phyloP scores from a whole-genome alignment of 2,888 invertebrate species.

The Protula sp. region DNA sequence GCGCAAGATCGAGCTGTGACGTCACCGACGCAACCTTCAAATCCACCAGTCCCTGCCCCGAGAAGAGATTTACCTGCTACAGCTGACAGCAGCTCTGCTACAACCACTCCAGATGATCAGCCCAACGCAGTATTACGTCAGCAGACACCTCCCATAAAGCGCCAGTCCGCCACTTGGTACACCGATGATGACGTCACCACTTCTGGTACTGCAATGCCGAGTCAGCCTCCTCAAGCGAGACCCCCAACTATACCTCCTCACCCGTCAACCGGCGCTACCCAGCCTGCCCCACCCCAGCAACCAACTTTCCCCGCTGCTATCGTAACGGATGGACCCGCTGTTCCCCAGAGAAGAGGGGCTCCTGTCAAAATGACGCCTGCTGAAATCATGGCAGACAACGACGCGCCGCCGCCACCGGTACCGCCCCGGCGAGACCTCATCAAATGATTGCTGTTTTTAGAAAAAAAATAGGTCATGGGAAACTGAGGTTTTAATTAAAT shows the following conservation, averaged over 20 bases:
- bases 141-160: background rate
- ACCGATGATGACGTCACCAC: background rate
- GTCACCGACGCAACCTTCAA: background rate
- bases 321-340: background rate
- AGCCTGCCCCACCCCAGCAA: background rate
- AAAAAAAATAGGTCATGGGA: too few species aligned
- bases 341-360: background rate
- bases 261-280: background rate
- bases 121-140: too few species aligned
- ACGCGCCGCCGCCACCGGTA: background rate
- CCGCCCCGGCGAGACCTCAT: background rate
- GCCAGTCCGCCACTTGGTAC: background rate
- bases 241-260: too few species aligned
- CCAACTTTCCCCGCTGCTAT: background rate
- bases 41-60: slow-evolving; percentile 11
- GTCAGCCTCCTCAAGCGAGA: too few species aligned
- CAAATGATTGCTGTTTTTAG: too few species aligned
- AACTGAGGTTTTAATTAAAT: too few species aligned
- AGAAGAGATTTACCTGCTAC: slow-evolving; percentile 2
- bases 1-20: background rate
- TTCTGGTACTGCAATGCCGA: too few species aligned
- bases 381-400: background rate
- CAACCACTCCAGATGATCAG: background rate
- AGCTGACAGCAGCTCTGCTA: background rate
- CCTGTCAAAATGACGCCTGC: background rate